Evolutionary conservation across 2,113 vertebrate species (phyloP).

Genomic region (Ciconia boyciana): DNA sequence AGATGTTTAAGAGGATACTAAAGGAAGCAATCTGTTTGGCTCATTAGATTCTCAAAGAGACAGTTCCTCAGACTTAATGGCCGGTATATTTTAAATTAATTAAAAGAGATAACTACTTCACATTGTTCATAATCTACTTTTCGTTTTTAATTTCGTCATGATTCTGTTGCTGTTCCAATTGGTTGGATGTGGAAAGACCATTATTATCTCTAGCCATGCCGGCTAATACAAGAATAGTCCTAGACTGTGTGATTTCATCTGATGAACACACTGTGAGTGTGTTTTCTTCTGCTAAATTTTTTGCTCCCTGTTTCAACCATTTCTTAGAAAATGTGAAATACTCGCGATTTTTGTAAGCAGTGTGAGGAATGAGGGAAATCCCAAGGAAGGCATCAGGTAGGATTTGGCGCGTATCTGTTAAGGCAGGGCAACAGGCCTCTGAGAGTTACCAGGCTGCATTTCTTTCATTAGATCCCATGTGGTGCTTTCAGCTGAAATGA

Average conservation of each 20-base stretch:
- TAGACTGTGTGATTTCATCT: neutral
- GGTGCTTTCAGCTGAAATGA: neutral
- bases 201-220: neutral
- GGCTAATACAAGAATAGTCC: neutral
- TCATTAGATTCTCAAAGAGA: neutral
- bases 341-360: neutral
- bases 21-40: neutral
- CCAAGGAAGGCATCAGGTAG: neutral
- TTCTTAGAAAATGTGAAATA: neutral
- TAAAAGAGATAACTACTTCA: neutral
- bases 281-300: neutral
- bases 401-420: neutral
- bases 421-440: neutral
- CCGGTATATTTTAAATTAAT: neutral
- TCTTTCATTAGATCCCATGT: neutral
- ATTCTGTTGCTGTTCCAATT: neutral
- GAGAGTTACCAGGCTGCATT: neutral
- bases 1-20: neutral
- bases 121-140: neutral
- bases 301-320: neutral
- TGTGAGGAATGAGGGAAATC: neutral
- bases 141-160: neutral
- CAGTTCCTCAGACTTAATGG: neutral
- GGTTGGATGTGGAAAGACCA: neutral
- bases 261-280: neutral